phyloP scores from a whole-genome alignment of 1,140 invertebrate species.

The Hyposmocoma kahamanoa region DNA sequence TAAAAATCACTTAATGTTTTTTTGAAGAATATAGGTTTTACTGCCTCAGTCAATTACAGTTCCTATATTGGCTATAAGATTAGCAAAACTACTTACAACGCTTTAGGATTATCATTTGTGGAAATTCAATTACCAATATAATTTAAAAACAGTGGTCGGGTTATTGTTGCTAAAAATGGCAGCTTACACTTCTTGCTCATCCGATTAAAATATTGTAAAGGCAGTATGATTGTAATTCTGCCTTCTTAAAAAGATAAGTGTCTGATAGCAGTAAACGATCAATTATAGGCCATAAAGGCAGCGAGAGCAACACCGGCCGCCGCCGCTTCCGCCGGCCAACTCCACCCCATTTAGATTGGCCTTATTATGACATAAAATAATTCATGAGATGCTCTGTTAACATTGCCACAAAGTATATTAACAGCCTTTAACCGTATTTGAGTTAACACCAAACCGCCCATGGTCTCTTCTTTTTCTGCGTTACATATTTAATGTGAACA shows the following conservation, averaged over 20 bases:
- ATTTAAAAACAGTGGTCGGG: too few species aligned
- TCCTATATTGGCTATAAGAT: too few species aligned
- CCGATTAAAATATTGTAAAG: too few species aligned
- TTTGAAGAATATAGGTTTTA: too few species aligned
- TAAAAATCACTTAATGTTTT: too few species aligned
- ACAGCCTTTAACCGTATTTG: slow-evolving; percentile 35
- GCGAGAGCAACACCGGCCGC: slow-evolving; percentile 12
- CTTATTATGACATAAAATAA: slow-evolving; percentile 57
- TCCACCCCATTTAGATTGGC: slow-evolving; percentile 25
- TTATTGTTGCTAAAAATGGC: too few species aligned
- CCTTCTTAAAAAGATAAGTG: slow-evolving; percentile 1
- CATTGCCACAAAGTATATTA: slow-evolving; percentile 36
- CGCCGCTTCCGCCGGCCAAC: slow-evolving; percentile 17
- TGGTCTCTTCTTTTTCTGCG: background rate
- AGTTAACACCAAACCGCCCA: slow-evolving; percentile 9
- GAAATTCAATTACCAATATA: too few species aligned
- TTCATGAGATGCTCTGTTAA: slow-evolving; percentile 29
- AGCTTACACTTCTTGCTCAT: too few species aligned
- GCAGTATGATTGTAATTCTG: too few species aligned
- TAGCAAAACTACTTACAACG: too few species aligned
- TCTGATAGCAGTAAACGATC: slow-evolving; percentile 21
- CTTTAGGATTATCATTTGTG: too few species aligned
- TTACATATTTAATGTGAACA: slow-evolving; percentile 1
- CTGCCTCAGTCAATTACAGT: too few species aligned
- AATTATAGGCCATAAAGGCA: slow-evolving; percentile 38